phyloP scores from a whole-genome alignment of 2,797 vertebrate species.

The Choloepus didactylus region DNA sequence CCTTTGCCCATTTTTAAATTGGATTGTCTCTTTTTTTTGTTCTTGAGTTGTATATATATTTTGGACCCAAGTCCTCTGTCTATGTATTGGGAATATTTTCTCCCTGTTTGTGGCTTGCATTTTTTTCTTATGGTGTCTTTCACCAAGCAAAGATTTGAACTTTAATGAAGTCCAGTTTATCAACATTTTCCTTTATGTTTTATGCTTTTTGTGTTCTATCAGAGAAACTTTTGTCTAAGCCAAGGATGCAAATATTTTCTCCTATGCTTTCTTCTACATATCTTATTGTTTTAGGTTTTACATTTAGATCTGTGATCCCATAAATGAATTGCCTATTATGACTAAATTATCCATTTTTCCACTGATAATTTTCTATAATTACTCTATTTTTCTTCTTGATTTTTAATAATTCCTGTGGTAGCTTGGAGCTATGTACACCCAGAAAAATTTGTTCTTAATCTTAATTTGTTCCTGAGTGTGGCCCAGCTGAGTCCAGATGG shows the following conservation, averaged over 20 bases:
- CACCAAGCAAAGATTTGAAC: slow-evolving; percentile 28
- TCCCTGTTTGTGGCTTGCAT: background rate
- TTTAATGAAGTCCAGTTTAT: background rate
- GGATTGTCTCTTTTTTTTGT: background rate
- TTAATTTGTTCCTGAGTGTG: no score
- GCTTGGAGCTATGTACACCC: no score
- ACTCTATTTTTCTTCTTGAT: background rate
- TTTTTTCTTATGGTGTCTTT: slow-evolving; percentile 4
- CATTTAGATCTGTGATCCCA: background rate
- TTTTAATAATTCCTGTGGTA: background rate
- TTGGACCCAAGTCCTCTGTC: background rate
- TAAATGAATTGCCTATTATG: background rate
- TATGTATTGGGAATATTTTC: slow-evolving; percentile 26
- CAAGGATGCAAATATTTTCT: background rate
- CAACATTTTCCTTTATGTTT: background rate
- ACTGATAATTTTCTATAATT: background rate
- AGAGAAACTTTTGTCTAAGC: slow-evolving; percentile 42
- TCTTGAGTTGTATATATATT: background rate
- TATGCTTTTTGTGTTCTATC: slow-evolving; percentile 22
- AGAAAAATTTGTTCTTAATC: no score
- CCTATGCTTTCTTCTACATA: background rate
- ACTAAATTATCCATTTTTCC: background rate
- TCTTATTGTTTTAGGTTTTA: background rate
- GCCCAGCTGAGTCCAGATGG: no score
- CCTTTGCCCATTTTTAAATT: background rate